phyloP scores from a whole-genome alignment of 2,113 vertebrate species.

The Scophthalmus maximus region DNA sequence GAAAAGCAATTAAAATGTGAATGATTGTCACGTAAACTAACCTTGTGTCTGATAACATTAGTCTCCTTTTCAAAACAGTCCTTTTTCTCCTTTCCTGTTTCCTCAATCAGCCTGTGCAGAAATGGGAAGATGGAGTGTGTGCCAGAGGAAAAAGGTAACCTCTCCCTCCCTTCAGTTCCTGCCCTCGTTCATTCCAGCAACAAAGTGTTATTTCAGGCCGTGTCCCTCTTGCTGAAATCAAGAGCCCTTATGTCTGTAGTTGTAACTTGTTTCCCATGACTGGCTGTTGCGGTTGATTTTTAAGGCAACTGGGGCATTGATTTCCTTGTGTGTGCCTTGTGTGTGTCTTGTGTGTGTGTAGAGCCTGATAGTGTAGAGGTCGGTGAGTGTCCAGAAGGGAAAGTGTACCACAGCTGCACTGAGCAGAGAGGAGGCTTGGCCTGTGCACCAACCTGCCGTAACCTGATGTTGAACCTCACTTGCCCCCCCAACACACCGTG shows the following conservation, averaged over 20 bases:
- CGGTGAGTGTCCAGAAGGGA: conserved; percentile 90
- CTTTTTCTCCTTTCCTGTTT: conserved; percentile 34
- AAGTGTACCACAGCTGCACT: conserved; percentile 93
- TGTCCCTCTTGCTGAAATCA: conserved; percentile 65
- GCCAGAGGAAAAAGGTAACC: conserved; percentile 81
- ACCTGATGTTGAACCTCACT: conserved; percentile 97
- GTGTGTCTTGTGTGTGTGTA: conserved; percentile 45
- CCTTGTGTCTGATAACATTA: conserved; percentile 51
- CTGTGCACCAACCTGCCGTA: conserved; percentile 92
- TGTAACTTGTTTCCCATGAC: conserved; percentile 66
- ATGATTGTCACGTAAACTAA: conserved; percentile 43
- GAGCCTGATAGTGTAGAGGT: conserved; percentile 82
- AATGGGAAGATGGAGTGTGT: conserved; percentile 83
- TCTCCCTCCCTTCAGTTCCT: conserved; percentile 45
- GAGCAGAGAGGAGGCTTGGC: conserved; percentile 90
- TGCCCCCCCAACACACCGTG: conserved; percentile 93
- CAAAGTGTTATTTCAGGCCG: conserved; percentile 70
- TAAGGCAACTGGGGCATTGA: conserved; percentile 38
- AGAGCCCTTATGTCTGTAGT: conserved; percentile 63
- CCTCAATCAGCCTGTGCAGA: conserved; percentile 77
- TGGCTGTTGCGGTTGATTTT: conserved; percentile 44
- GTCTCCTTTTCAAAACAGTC: conserved; percentile 6
- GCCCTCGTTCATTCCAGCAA: conserved; percentile 53
- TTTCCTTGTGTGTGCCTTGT: conserved; percentile 40
- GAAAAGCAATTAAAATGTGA: conserved; percentile 45